Evolutionary conservation across 2,797 vertebrate species (phyloP).

Genomic region (Sarcoramphus papa): DNA sequence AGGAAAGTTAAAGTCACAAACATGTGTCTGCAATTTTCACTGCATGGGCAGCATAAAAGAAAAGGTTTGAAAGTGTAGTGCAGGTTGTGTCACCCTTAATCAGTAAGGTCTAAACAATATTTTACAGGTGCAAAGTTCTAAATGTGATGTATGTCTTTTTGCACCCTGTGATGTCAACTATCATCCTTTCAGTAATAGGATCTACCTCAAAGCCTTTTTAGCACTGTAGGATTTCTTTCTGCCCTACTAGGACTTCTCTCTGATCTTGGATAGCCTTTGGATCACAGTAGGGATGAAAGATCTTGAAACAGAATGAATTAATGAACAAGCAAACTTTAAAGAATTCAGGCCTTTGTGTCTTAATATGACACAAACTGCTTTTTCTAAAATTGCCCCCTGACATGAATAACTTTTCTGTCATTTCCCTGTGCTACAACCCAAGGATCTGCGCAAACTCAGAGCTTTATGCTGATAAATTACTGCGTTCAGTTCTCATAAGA

Average conservation of each 20-base stretch:
- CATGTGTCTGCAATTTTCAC: not conserved
- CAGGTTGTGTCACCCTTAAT: not conserved
- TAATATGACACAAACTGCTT: slow-evolving; percentile 17
- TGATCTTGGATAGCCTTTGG: slow-evolving; percentile 45
- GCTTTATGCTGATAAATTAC: slow-evolving; percentile 50
- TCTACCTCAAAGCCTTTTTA: slow-evolving; percentile 39
- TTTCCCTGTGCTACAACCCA: slow-evolving; percentile 13
- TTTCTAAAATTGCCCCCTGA: slow-evolving; percentile 20
- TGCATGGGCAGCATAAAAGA: not conserved
- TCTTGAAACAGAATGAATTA: slow-evolving; percentile 64
- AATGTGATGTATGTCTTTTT: not conserved
- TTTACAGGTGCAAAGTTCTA: not conserved
- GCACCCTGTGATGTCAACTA: not conserved
- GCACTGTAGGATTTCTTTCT: slow-evolving; percentile 5
- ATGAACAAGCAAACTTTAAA: slow-evolving; percentile 42
- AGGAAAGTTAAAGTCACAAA: not conserved
- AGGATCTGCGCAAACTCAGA: not conserved
- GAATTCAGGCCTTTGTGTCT: slow-evolving; percentile 4
- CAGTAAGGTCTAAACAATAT: not conserved
- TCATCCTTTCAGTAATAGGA: not conserved
- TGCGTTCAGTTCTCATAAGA: slow-evolving; percentile 38
- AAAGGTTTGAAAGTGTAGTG: not conserved
- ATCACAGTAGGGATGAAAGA: slow-evolving; percentile 3
- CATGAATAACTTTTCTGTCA: not conserved
- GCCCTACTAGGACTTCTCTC: not conserved